These are phyloP conservation scores for Siniperca knerii DNA, from an alignment of 2,113 vertebrate species.

Conservation along the genomic window DNA sequence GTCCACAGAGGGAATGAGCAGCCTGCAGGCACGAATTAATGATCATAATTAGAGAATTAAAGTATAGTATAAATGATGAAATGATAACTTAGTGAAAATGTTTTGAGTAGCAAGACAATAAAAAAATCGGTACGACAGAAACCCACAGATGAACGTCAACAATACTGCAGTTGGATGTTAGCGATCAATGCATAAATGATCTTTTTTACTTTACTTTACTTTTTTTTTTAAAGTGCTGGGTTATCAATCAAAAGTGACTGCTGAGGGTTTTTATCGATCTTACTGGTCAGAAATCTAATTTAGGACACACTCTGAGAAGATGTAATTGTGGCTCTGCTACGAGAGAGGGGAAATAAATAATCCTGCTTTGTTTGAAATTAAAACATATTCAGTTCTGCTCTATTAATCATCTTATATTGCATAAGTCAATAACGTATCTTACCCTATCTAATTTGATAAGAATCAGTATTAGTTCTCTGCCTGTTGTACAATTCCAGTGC, in stretches of 20 bases:
- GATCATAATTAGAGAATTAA: not conserved
- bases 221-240: not conserved
- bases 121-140: not conserved
- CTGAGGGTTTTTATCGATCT: constrained; percentile 41
- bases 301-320: constrained; percentile 6
- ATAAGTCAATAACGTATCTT: constrained; percentile 2
- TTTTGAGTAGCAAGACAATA: not conserved
- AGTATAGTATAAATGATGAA: constrained; percentile 7
- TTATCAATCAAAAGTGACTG: constrained; percentile 39
- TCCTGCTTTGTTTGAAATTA: constrained; percentile 29
- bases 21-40: not conserved
- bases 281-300: constrained; percentile 42
- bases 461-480: constrained; percentile 11
- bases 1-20: not conserved
- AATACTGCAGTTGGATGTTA: not conserved
- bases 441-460: not conserved
- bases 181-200: constrained; percentile 24
- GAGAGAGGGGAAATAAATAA: constrained; percentile 14
- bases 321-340: not conserved
- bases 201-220: not conserved
- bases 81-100: not conserved
- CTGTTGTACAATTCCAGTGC: constrained; percentile 13
- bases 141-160: not conserved
- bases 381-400: constrained; percentile 32
- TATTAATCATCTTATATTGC: constrained; percentile 27